Conservation (phyloP, 2,888 invertebrate species). For the Leptogaster cylindrica region DNA sequence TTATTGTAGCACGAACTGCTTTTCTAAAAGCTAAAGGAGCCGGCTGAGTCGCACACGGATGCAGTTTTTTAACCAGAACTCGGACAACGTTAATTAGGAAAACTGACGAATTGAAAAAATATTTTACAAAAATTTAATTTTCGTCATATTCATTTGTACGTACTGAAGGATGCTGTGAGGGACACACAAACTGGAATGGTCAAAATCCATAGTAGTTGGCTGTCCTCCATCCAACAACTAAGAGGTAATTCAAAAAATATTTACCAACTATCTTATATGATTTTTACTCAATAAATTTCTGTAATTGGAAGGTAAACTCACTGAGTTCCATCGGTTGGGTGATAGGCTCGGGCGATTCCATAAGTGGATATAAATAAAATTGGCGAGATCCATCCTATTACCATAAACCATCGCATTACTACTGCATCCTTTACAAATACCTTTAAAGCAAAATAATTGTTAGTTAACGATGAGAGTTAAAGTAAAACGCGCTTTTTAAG, state of each 20-base stretch:
- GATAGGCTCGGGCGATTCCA: constrained; percentile 58
- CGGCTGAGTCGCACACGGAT: constrained; percentile 68
- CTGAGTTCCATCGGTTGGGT: constrained; percentile 65
- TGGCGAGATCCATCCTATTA: constrained; percentile 73
- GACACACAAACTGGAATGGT: constrained; percentile 69
- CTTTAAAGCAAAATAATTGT: too few relatives aligned
- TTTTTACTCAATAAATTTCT: not conserved
- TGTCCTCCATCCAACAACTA: constrained; percentile 75
- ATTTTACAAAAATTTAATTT: not conserved
- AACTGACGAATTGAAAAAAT: constrained; percentile 60
- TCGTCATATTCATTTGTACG: constrained; percentile 47
- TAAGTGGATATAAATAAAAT: constrained; percentile 64
- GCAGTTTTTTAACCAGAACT: constrained; percentile 70
- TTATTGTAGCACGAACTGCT: constrained; percentile 74
- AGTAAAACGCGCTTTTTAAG: too few relatives aligned
- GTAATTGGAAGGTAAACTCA: constrained; percentile 57
- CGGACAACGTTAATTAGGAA: constrained; percentile 73
- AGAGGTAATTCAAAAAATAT: constrained; percentile 46
- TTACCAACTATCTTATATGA: too few relatives aligned
- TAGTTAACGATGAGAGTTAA: too few relatives aligned
- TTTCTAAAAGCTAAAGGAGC: constrained; percentile 68
- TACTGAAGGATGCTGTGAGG: constrained; percentile 67
- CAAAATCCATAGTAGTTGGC: constrained; percentile 70
- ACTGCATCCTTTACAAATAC: constrained; percentile 76
- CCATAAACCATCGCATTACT: constrained; percentile 72